A percentile compares a stretch with the other conserved stretches of the same genome.
phyloP scores from a whole-genome alignment of 2,113 vertebrate species.

The Rhinogobius similis region DNA sequence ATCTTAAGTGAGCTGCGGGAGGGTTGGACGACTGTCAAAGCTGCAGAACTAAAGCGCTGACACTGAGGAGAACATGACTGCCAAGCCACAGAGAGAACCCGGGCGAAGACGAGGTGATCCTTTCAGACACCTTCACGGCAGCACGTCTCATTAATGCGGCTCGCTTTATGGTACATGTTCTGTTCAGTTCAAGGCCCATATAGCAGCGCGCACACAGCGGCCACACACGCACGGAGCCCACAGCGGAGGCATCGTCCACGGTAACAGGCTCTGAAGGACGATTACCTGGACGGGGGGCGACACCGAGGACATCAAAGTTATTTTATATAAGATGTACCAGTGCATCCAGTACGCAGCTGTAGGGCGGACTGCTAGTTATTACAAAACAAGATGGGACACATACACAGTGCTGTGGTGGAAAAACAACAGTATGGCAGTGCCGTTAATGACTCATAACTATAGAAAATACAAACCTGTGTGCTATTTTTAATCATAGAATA shows the following conservation, averaged over 20 bases:
- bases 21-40: constrained; percentile 50
- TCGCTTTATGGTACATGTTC: constrained; percentile 11
- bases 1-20: constrained; percentile 16
- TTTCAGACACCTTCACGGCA: constrained; percentile 28
- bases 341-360: neutral
- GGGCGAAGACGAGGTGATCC: neutral
- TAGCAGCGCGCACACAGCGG: neutral
- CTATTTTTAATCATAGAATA: too few relatives aligned
- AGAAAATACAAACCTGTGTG: too few relatives aligned
- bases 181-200: constrained; percentile 17
- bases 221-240: constrained; percentile 13
- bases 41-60: constrained; percentile 53
- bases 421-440: too few relatives aligned
- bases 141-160: constrained; percentile 42
- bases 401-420: too few relatives aligned
- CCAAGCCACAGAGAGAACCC: constrained; percentile 12
- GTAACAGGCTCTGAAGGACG: constrained; percentile 18
- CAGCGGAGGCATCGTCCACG: neutral
- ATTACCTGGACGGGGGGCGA: constrained; percentile 20
- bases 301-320: constrained; percentile 20
- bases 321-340: neutral
- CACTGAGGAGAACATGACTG: constrained; percentile 35
- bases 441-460: too few relatives aligned
- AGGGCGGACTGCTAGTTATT: neutral
- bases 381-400: neutral